Evolutionary conservation across 1,140 invertebrate species (phyloP).

Genomic region (Ceratitis capitata): DNA sequence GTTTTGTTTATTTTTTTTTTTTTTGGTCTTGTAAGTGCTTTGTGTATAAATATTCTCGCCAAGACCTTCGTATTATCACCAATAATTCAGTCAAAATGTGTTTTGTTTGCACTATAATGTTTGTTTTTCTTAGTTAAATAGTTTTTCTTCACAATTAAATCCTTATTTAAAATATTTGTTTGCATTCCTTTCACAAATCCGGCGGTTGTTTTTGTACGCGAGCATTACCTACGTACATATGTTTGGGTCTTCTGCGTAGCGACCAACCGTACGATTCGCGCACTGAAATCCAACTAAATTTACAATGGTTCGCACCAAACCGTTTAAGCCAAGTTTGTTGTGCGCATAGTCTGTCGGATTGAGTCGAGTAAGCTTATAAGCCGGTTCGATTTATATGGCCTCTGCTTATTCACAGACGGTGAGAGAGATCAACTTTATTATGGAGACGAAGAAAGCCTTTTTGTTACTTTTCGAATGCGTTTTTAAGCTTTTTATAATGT

Average conservation of each 20-base stretch:
- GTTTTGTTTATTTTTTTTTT: no score
- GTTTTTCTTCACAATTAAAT: background rate
- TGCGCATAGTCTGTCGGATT: background rate
- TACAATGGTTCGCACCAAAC: background rate
- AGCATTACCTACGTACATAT: background rate
- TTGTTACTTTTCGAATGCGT: no score
- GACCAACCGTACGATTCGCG: background rate
- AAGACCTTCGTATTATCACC: background rate
- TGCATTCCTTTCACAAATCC: background rate
- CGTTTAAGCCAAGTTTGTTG: background rate
- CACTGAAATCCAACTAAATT: background rate
- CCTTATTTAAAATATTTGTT: background rate
- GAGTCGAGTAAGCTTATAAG: background rate
- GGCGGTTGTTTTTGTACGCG: background rate
- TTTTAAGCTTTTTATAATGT: no score
- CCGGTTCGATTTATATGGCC: background rate
- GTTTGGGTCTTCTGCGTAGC: background rate
- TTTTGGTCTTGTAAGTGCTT: no score
- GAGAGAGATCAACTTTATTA: no score
- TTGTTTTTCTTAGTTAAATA: background rate
- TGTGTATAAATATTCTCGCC: no score
- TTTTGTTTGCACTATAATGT: background rate
- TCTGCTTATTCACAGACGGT: background rate
- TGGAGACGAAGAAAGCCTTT: no score
- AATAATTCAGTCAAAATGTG: background rate